Conservation (phyloP, 92 coral and sea anemone genomes). For the Diadumene lineata region DNA sequence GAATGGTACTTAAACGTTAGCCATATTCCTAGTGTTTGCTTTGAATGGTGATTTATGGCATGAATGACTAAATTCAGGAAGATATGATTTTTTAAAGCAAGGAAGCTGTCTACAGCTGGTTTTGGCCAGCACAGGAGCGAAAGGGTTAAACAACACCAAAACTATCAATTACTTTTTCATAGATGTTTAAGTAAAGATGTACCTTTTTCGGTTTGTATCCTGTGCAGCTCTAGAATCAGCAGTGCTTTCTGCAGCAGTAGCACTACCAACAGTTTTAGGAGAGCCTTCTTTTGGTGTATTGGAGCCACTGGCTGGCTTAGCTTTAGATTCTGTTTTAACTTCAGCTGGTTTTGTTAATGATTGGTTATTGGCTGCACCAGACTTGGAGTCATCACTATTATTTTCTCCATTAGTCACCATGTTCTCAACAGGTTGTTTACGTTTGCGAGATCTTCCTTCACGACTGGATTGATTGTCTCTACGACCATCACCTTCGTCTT, state of each 20-base stretch:
- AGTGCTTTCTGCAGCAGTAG: slow-evolving; percentile 56
- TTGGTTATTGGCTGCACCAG: slow-evolving; percentile 37
- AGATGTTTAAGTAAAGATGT: background rate
- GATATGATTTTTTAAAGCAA: no score
- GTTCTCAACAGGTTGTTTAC: slow-evolving; percentile 66
- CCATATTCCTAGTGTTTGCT: no score
- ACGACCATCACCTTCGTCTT: slow-evolving; percentile 95
- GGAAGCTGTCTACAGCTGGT: no score
- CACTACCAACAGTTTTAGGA: slow-evolving; percentile 74
- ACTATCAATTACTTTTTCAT: no score
- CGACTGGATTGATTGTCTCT: slow-evolving; percentile 62
- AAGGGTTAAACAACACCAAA: no score
- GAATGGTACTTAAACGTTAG: no score
- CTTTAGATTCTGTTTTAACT: slow-evolving; percentile 39
- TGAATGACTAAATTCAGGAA: no score
- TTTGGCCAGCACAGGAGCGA: no score
- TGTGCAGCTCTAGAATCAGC: slow-evolving; percentile 55
- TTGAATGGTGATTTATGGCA: no score
- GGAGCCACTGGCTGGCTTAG: slow-evolving; percentile 51
- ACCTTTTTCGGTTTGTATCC: slow-evolving; percentile 73
- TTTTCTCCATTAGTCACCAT: slow-evolving; percentile 87
- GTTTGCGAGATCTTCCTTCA: slow-evolving; percentile 67
- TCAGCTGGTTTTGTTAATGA: slow-evolving; percentile 40
- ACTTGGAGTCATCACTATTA: slow-evolving; percentile 57
- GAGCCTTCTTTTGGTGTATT: slow-evolving; percentile 74